These are phyloP conservation scores for Heteromurus nitidus DNA, from an alignment of 2,888 invertebrate genomes.

Conservation along the genomic window DNA sequence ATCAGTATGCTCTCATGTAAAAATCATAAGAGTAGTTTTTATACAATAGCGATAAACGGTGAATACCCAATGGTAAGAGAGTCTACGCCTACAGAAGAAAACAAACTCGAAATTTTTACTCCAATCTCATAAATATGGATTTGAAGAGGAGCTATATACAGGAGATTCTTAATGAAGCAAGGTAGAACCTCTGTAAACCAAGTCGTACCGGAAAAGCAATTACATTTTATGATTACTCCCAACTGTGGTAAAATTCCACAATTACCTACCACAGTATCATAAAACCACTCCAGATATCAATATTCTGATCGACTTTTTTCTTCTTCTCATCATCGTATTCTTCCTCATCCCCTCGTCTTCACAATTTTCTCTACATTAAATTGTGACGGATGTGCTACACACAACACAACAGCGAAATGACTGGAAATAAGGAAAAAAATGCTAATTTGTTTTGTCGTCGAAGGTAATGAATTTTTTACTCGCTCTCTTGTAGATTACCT, in stretches of 20 bases:
- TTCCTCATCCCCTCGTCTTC: not conserved
- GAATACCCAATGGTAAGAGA: no score
- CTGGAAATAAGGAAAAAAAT: slow-evolving; percentile 42
- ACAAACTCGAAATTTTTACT: not conserved
- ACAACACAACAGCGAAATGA: no score
- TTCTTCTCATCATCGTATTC: not conserved
- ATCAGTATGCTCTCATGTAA: no score
- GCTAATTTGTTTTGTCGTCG: slow-evolving; percentile 34
- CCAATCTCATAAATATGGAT: slow-evolving; percentile 31
- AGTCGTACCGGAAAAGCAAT: slow-evolving; percentile 32
- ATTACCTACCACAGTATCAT: not conserved
- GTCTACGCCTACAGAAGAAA: not conserved
- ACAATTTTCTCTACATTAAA: no score
- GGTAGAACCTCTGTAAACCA: not conserved
- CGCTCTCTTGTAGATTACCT: not conserved
- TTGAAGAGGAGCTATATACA: slow-evolving; percentile 2
- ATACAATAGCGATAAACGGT: no score
- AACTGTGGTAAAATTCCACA: slow-evolving; percentile 45
- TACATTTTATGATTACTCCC: slow-evolving; percentile 23
- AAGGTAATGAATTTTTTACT: slow-evolving; percentile 38
- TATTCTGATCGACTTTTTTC: not conserved
- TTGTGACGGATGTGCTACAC: no score
- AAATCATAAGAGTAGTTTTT: no score
- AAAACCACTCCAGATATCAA: not conserved
- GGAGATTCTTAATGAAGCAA: slow-evolving; percentile 22